Base-by-base conservation (phyloP, 2,888 invertebrate species). In the Drosophila sordidapex region DNA sequence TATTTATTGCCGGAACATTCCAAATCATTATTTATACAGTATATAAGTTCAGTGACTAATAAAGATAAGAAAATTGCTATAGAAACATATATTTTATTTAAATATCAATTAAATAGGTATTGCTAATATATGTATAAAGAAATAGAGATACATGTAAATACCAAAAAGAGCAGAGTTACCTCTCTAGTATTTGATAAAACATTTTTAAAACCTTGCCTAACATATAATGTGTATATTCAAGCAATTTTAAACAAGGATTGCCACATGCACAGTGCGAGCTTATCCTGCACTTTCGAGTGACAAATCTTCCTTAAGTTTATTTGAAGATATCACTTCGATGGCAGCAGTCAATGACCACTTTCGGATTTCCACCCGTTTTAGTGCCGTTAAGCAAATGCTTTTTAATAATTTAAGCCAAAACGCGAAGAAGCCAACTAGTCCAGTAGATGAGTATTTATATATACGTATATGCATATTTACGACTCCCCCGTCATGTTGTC, bases 361-460 rank as follows among this genome's bases (percentile, higher is more conserved):
- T 62, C 51, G 38, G 48, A 54, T 53, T 68, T 59, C 49, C 69
- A 81, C 60, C 56, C 80, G 58, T 70, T 74, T 59, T 56, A 51
- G 58, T 65, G 75, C 60, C 74, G 82, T 81, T 76, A 60, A 66
- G 74, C 79, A 85, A 85, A 81, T 81, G 86, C 83, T 76, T 85
- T 85, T 88, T 71, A 84, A 87, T 87, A 88, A 87, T 87, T 87
- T 87, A 82, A 79, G 72, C 59, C 33, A 66, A 70, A 69, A 72
- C 74, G 74, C 70, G 66, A 82, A 76, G 56, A 15, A 64, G 67
- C 43, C 70, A 79, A 70, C 68, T 68, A 53, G 27, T 58, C 63
- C 60, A 68, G 75, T 63, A 56, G 67, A 71, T 70, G 67, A 71
- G 72, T 80, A 87, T 78, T 80, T 69, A 68, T 53, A 59, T 70